Conservation (phyloP, 2,113 vertebrate species). For the Xiphophorus couchianus region DNA sequence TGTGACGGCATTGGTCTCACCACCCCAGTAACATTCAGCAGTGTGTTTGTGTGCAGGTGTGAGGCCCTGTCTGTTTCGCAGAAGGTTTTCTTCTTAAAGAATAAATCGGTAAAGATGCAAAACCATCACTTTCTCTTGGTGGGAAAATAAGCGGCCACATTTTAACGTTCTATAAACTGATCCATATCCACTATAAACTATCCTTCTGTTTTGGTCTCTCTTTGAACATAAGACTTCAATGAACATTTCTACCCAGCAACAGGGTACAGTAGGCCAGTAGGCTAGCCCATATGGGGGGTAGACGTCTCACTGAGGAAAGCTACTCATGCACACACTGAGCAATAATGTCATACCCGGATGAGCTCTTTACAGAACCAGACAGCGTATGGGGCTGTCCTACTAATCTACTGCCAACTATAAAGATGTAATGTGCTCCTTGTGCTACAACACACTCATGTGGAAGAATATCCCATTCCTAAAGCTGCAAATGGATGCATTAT, state of each 20-base stretch:
- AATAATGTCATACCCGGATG: conserved; percentile 70
- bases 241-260: conserved; percentile 63
- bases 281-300: conserved; percentile 57
- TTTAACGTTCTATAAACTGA: conserved; percentile 26
- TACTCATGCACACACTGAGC: conserved; percentile 65
- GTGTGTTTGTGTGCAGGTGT: not conserved
- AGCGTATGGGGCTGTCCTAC: conserved; percentile 45
- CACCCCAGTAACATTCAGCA: conserved; percentile 8
- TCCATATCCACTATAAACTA: conserved; percentile 32
- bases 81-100: conserved; percentile 41
- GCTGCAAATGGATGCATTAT: too few species aligned
- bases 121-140: conserved; percentile 4
- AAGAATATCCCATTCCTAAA: not conserved
- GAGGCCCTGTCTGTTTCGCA: conserved; percentile 20
- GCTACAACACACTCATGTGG: not conserved
- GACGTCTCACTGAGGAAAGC: conserved; percentile 57
- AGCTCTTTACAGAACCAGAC: conserved; percentile 54
- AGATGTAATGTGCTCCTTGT: conserved; percentile 19
- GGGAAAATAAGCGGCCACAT: conserved; percentile 20
- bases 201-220: not conserved
- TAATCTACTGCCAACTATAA: conserved; percentile 41
- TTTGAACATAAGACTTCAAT: not conserved
- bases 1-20: not conserved
- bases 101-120: conserved; percentile 42
- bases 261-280: conserved; percentile 63